Evolutionary conservation across 2,888 invertebrate species (phyloP).

Genomic region (Campoplex capitator): DNA sequence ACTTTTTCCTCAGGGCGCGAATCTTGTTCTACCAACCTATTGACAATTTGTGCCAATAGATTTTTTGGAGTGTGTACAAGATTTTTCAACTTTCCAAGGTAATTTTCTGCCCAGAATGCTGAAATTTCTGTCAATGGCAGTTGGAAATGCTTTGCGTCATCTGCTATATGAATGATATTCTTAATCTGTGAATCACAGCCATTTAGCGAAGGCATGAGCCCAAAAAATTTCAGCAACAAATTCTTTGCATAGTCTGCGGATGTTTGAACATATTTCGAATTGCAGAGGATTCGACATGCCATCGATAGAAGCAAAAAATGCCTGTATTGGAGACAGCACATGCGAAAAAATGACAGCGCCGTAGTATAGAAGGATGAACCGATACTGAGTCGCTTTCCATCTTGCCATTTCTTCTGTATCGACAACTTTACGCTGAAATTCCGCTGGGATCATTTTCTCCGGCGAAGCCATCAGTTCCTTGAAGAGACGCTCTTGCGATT

Average conservation of each 20-base stretch:
- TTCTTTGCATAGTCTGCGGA: slow-evolving; percentile 38
- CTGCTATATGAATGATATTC: slow-evolving; percentile 66
- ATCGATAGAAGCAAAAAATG: slow-evolving; percentile 58
- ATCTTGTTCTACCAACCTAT: slow-evolving; percentile 6
- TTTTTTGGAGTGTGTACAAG: slow-evolving; percentile 46
- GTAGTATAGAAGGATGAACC: slow-evolving; percentile 62
- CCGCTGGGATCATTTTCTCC: slow-evolving; percentile 44
- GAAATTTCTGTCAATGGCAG: slow-evolving; percentile 56
- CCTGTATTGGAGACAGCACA: slow-evolving; percentile 42
- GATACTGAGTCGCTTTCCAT: slow-evolving; percentile 69
- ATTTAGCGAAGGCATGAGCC: slow-evolving; percentile 51
- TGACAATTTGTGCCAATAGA: slow-evolving; percentile 19
- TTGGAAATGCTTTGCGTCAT: slow-evolving; percentile 61
- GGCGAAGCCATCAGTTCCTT: slow-evolving; percentile 1
- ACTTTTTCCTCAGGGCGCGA: not conserved
- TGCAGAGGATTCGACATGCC: slow-evolving; percentile 60
- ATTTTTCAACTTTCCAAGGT: slow-evolving; percentile 47
- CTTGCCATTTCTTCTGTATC: slow-evolving; percentile 44
- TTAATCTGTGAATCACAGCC: slow-evolving; percentile 55
- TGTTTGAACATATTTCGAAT: slow-evolving; percentile 11
- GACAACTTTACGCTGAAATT: slow-evolving; percentile 66
- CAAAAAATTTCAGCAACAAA: slow-evolving; percentile 53
- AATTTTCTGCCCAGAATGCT: slow-evolving; percentile 62
- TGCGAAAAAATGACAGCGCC: slow-evolving; percentile 51
- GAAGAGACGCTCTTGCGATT: not conserved